A percentile compares a stretch with the other conserved stretches of the same genome.
These are phyloP conservation scores for Austrofundulus limnaeus DNA, from an alignment of 2,113 vertebrate species.

Conservation along the genomic window DNA sequence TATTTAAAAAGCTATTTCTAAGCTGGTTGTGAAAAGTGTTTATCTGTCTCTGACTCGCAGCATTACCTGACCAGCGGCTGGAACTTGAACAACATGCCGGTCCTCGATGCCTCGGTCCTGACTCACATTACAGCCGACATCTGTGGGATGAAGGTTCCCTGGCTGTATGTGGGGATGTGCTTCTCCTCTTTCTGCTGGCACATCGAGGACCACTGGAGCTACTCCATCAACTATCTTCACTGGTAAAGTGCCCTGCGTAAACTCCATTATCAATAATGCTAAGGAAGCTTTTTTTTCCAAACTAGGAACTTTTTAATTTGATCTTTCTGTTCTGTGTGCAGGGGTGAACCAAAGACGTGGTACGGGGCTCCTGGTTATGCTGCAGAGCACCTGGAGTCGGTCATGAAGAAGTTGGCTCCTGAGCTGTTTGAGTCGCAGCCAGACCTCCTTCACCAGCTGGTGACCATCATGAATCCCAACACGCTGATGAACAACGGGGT, in stretches of 20 bases:
- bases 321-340: constrained; percentile 53
- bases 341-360: constrained; percentile 99
- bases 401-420: constrained; percentile 96
- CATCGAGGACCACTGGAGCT: constrained; percentile 99
- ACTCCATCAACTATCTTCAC: constrained; percentile 97
- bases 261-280: neutral
- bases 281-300: neutral
- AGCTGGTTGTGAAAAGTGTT: constrained; percentile 7
- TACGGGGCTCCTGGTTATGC: constrained; percentile 95
- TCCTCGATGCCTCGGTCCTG: constrained; percentile 94
- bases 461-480: constrained; percentile 99
- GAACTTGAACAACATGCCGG: constrained; percentile 99
- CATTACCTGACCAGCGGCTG: constrained; percentile 94
- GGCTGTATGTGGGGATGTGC: constrained; percentile 98
- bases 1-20: neutral
- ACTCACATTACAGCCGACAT: constrained; percentile 96
- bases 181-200: constrained; percentile 99
- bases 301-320: neutral
- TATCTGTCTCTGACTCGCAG: constrained; percentile 70
- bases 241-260: constrained; percentile 80
- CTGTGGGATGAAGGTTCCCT: constrained; percentile 98
- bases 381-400: constrained; percentile 92
- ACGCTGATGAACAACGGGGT: constrained; percentile 95
- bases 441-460: constrained; percentile 96
- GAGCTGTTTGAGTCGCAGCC: constrained; percentile 96